Evolutionary conservation across 2,797 vertebrate species (phyloP).

Genomic region (Thalassophryne amazonica): DNA sequence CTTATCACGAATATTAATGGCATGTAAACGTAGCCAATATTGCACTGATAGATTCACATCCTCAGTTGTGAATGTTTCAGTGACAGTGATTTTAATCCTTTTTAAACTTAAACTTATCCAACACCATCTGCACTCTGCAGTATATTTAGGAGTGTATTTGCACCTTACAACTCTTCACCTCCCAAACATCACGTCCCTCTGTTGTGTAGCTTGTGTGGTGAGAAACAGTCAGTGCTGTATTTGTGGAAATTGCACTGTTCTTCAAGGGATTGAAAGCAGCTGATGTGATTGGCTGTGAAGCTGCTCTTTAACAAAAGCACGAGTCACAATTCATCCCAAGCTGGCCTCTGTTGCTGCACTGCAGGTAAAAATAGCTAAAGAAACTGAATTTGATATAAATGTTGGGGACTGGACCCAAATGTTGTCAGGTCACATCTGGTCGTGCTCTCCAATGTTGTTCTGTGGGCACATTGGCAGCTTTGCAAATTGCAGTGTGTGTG

Average conservation of each 20-base stretch:
- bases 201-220: conserved; percentile 20
- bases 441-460: conserved; percentile 36
- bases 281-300: conserved; percentile 19
- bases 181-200: conserved; percentile 22
- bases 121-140: conserved; percentile 33
- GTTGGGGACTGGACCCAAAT: conserved; percentile 19
- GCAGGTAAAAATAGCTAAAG: conserved; percentile 20
- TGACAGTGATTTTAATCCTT: conserved; percentile 47
- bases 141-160: conserved; percentile 57
- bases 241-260: conserved; percentile 16
- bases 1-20: too few species aligned
- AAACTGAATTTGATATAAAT: conserved; percentile 35
- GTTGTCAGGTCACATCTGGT: conserved; percentile 51
- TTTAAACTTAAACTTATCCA: conserved; percentile 35
- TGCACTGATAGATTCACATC: conserved; percentile 4
- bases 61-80: background rate
- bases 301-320: background rate
- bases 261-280: conserved; percentile 11
- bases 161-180: conserved; percentile 32
- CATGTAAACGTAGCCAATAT: too few species aligned
- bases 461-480: conserved; percentile 44
- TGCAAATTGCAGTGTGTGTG: conserved; percentile 20
- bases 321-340: conserved; percentile 32
- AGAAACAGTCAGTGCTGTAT: conserved; percentile 6
- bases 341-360: conserved; percentile 8